phyloP scores from a whole-genome alignment of 35 echinoderm and acorn worm genomes.

The Stichopus chloronotus region DNA sequence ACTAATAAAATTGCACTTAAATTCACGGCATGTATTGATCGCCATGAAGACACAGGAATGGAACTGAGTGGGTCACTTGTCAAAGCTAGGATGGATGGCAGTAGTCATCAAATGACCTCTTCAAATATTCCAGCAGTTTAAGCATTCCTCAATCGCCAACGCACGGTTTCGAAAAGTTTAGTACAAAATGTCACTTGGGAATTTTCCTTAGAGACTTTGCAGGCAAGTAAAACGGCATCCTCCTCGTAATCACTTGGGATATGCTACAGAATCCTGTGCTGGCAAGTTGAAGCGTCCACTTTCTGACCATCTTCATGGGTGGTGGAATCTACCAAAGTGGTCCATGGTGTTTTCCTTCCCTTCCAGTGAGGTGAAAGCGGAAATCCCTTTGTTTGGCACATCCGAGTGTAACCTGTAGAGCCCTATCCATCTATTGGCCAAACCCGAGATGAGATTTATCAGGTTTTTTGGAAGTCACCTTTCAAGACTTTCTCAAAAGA shows the following conservation, averaged over 20 bases:
- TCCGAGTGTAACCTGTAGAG: conserved; percentile 21
- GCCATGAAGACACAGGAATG: conserved; percentile 30
- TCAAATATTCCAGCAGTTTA: not conserved
- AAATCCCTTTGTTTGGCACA: not conserved
- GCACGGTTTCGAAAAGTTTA: not conserved
- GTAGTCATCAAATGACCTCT: not conserved
- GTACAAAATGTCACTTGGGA: conserved; percentile 8
- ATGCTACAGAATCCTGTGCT: not conserved
- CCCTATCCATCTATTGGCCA: conserved; percentile 41
- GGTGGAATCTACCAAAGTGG: too few species aligned
- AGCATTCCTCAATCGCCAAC: not conserved
- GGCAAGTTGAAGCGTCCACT: not conserved
- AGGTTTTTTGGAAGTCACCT: conserved; percentile 36
- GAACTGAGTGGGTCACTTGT: not conserved
- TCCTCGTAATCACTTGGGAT: not conserved
- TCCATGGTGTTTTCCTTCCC: too few species aligned
- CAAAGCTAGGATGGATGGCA: conserved; percentile 4
- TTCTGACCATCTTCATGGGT: not conserved
- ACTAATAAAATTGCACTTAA: conserved; percentile 61
- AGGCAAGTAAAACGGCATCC: not conserved
- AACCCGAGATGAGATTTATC: conserved; percentile 7
- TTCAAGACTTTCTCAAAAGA: conserved; percentile 16
- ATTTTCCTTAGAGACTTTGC: not conserved
- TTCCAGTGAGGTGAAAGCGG: not conserved
- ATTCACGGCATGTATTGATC: not conserved